Percentiles rank a stretch among this genome's conserved stretches.
Evolutionary conservation across 2,113 vertebrate genomes (phyloP).

Genomic region (Hippoglossus stenolepis): DNA sequence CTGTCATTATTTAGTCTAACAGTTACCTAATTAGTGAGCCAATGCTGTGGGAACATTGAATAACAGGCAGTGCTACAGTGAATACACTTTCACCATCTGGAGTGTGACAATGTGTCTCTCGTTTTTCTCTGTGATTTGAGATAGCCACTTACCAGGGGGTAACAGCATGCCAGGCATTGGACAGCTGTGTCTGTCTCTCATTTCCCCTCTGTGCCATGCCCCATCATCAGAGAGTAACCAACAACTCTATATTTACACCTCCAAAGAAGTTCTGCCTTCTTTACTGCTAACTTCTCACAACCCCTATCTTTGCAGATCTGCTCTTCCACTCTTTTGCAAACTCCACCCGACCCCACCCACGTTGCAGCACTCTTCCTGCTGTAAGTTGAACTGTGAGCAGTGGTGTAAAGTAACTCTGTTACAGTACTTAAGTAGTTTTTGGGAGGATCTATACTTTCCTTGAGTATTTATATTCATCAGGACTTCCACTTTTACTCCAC

Average conservation of each 20-base stretch:
- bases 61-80: conserved; percentile 32
- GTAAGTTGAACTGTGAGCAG: conserved; percentile 9
- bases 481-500: no score
- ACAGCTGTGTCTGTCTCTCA: conserved; percentile 58
- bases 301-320: background rate
- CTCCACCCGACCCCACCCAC: background rate
- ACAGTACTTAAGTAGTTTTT: no score
- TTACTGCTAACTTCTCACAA: background rate
- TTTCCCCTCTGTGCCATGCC: background rate
- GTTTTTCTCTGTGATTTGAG: conserved; percentile 48
- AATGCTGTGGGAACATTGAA: background rate
- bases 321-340: background rate
- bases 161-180: conserved; percentile 29
- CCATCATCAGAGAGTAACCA: conserved; percentile 4
- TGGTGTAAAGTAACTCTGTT: no score
- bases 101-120: conserved; percentile 15
- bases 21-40: conserved; percentile 36
- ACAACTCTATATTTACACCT: background rate
- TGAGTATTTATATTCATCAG: no score
- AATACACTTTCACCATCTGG: conserved; percentile 70
- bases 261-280: no score
- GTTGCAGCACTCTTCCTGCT: background rate
- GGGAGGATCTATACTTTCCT: no score
- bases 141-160: conserved; percentile 49
- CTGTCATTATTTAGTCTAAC: conserved; percentile 18